phyloP scores from a whole-genome alignment of 1,140 invertebrate genomes.

The Tigriopus japonicus region DNA sequence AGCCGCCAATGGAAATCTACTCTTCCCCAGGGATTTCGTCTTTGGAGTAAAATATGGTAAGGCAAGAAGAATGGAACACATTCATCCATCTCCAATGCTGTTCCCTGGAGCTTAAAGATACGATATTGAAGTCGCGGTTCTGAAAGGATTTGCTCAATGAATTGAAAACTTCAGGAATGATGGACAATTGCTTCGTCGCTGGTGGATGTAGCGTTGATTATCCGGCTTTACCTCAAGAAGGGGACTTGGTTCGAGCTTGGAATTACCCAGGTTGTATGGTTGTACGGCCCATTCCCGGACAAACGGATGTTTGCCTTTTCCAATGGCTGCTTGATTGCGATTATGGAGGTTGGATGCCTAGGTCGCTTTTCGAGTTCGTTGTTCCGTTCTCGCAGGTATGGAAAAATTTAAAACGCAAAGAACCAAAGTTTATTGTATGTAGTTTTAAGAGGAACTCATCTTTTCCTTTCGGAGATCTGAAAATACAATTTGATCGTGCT shows the following conservation, averaged over 20 bases:
- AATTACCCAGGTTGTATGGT: background rate
- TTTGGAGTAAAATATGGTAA: background rate
- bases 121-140: background rate
- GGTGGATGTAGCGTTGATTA: background rate
- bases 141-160: background rate
- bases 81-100: background rate
- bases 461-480: no score
- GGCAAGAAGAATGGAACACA: background rate
- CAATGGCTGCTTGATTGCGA: slow-evolving; percentile 1
- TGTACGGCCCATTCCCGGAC: background rate
- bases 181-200: background rate
- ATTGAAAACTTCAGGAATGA: background rate
- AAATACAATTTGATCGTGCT: background rate
- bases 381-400: background rate
- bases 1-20: background rate
- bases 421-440: no score
- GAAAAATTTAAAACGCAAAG: background rate
- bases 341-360: background rate
- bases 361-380: background rate
- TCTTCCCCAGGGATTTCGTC: background rate
- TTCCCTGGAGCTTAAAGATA: background rate
- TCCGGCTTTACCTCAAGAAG: background rate
- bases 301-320: background rate
- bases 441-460: no score
- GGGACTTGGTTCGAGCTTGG: background rate